Evolutionary conservation across 2,888 invertebrate species (phyloP).

Genomic region (Dynastes hyllus): DNA sequence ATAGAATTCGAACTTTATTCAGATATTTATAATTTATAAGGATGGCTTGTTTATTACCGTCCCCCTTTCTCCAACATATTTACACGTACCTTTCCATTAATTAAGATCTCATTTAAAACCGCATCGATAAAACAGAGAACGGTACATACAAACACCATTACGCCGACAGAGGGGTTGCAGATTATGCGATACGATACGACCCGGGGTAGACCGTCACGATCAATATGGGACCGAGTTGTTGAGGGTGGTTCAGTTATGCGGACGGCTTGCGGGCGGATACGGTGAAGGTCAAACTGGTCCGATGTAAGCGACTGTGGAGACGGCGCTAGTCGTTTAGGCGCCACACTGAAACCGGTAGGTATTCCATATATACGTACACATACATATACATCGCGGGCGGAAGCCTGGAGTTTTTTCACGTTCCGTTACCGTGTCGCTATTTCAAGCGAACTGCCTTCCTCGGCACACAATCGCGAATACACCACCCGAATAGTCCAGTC

Average conservation of each 20-base stretch:
- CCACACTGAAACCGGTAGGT: conserved; percentile 29
- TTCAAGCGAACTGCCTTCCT: background rate
- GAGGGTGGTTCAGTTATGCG: conserved; percentile 35
- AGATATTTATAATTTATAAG: too few species aligned
- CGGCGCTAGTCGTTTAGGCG: conserved; percentile 37
- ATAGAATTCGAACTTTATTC: too few species aligned
- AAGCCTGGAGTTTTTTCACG: conserved; percentile 18
- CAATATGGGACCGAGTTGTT: conserved; percentile 41
- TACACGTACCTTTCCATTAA: background rate
- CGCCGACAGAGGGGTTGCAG: conserved; percentile 26
- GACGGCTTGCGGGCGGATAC: conserved; percentile 11
- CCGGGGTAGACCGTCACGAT: conserved; percentile 40
- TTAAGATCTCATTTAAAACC: conserved; percentile 36
- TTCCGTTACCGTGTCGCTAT: conserved; percentile 20
- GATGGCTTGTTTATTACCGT: background rate
- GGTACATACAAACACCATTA: conserved; percentile 30
- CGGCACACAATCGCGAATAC: background rate
- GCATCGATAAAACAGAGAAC: conserved; percentile 36
- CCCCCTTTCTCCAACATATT: background rate
- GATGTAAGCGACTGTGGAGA: conserved; percentile 1
- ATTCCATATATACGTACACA: conserved; percentile 16
- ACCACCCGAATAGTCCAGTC: background rate
- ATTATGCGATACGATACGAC: conserved; percentile 22
- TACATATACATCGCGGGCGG: background rate
- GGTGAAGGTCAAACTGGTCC: conserved; percentile 38